phyloP scores from a whole-genome alignment of 1,140 invertebrate species.

The Hylaeus volcanicus region DNA sequence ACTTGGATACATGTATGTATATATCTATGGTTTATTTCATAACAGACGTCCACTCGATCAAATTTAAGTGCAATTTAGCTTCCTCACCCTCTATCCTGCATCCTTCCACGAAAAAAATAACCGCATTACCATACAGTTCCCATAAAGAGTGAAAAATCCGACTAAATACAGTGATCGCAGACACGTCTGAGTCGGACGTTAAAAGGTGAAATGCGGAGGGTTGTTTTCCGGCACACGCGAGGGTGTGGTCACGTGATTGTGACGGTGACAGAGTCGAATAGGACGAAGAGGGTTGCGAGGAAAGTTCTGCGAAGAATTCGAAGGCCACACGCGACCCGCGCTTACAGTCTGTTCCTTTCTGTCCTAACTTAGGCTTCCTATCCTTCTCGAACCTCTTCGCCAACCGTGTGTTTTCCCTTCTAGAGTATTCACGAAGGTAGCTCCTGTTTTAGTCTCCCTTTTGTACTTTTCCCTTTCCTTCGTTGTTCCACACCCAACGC shows the following conservation, averaged over 20 bases:
- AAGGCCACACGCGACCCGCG: constrained; percentile 54
- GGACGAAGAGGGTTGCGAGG: constrained; percentile 38
- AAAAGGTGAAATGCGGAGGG: constrained; percentile 40
- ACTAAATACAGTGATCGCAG: background rate
- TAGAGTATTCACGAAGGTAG: constrained; percentile 10
- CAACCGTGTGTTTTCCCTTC: background rate
- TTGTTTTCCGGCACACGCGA: constrained; percentile 26
- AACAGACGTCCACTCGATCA: too few species aligned
- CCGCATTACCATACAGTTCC: background rate
- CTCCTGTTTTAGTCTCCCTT: constrained; percentile 11
- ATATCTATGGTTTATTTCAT: too few species aligned
- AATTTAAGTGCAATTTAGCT: too few species aligned
- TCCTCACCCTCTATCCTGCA: too few species aligned
- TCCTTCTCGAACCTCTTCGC: too few species aligned
- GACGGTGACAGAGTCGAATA: constrained; percentile 36
- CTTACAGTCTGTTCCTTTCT: constrained; percentile 3
- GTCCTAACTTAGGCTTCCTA: constrained; percentile 1
- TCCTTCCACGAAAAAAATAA: background rate
- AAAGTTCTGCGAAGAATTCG: constrained; percentile 55
- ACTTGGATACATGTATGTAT: too few species aligned
- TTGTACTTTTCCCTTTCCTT: background rate
- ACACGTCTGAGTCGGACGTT: constrained; percentile 16
- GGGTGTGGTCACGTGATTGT: constrained; percentile 58
- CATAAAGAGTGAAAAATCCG: background rate
- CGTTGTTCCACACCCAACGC: background rate